Evolutionary conservation across 2,797 vertebrate species (phyloP).

Genomic region (Melanotaenia boesemani): DNA sequence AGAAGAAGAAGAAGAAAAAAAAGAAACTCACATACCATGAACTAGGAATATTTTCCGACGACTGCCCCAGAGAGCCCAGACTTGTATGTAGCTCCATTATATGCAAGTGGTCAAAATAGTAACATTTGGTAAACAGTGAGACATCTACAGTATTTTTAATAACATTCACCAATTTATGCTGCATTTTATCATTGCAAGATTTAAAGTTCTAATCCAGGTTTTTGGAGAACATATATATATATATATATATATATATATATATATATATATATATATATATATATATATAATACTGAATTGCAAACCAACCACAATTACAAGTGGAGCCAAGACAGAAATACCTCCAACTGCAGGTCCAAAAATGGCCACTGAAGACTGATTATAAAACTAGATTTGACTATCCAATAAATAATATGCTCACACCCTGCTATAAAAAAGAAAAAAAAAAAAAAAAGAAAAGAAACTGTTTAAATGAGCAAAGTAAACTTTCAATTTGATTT

Average conservation of each 20-base stretch:
- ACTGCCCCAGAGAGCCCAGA: not conserved
- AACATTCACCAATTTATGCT: too few species aligned
- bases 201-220: not conserved
- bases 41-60: slow-evolving; percentile 7
- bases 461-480: not conserved
- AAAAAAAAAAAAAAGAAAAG: not conserved
- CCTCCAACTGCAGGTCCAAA: too few species aligned
- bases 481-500: not conserved
- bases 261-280: not conserved
- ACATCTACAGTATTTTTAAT: not conserved
- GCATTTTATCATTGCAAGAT: not conserved
- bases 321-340: too few species aligned
- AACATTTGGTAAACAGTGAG: not conserved
- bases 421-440: not conserved
- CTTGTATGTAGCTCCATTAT: not conserved
- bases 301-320: too few species aligned
- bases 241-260: too few species aligned
- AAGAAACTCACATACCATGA: not conserved
- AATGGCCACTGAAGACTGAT: not conserved
- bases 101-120: not conserved
- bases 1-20: slow-evolving; percentile 19
- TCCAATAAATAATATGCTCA: not conserved
- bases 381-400: not conserved
- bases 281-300: not conserved
- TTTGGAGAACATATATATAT: not conserved